These are phyloP conservation scores for Seira sanloemensis DNA, from an alignment of 2,888 invertebrate genomes.

Conservation along the genomic window DNA sequence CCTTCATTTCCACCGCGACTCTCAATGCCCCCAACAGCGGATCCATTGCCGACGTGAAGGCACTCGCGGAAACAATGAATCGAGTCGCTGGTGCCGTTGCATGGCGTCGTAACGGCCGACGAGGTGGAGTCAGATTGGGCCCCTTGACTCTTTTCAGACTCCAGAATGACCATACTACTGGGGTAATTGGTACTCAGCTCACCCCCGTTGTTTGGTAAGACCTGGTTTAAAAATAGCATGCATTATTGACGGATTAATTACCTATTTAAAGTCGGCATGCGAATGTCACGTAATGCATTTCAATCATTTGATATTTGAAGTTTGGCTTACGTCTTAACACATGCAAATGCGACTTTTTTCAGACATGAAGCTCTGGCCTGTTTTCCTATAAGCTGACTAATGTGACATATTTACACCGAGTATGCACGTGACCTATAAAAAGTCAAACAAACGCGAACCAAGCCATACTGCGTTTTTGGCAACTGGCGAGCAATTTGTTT, in stretches of 20 bases:
- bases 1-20: constrained; percentile 42
- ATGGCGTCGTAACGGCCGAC: constrained; percentile 34
- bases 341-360: too few species aligned
- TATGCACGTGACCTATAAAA: constrained; percentile 32
- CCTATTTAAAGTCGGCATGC: too few species aligned
- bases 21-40: background rate
- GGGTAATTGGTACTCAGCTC: constrained; percentile 85
- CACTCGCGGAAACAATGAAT: constrained; percentile 10
- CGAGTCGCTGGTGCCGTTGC: constrained; percentile 36
- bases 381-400: too few species aligned
- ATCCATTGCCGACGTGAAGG: constrained; percentile 5
- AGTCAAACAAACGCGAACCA: too few species aligned
- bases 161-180: constrained; percentile 82
- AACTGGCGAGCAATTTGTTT: too few species aligned
- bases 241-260: too few species aligned
- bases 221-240: too few species aligned
- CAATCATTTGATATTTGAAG: too few species aligned
- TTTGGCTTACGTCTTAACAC: too few species aligned
- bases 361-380: too few species aligned
- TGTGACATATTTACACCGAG: too few species aligned
- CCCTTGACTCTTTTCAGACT: constrained; percentile 74
- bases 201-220: constrained; percentile 82
- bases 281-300: too few species aligned
- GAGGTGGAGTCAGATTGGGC: background rate
- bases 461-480: constrained; percentile 40